Conservation (phyloP, 2,113 vertebrate species). For the Chaenocephalus aceratus region DNA sequence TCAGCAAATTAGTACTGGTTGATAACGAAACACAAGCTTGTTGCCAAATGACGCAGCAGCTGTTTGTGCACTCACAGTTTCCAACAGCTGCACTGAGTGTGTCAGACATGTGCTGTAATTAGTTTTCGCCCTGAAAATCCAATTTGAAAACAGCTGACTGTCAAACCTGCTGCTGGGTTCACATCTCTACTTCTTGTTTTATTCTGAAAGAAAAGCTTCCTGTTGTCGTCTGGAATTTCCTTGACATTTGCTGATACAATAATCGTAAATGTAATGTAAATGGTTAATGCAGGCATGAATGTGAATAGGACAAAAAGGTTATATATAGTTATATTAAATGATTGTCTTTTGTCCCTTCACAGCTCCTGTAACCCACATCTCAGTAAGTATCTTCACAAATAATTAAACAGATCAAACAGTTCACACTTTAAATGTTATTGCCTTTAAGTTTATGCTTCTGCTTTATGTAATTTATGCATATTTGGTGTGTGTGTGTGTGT, state of each 20-base stretch:
- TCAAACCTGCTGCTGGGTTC: background rate
- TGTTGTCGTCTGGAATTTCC: background rate
- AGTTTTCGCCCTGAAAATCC: conserved; percentile 9
- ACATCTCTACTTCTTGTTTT: background rate
- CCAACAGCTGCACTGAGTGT: conserved; percentile 29
- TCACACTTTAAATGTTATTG: background rate
- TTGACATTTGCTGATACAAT: no score
- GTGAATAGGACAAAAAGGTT: no score
- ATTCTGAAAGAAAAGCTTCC: background rate
- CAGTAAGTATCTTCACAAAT: conserved; percentile 78
- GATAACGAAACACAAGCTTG: conserved; percentile 18
- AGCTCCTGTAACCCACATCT: conserved; percentile 86
- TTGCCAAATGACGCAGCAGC: conserved; percentile 13
- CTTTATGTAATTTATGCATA: background rate
- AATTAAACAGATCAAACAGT: background rate
- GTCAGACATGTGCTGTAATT: conserved; percentile 21
- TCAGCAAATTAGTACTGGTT: conserved; percentile 17
- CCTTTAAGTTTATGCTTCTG: background rate
- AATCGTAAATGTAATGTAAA: no score
- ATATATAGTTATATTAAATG: no score
- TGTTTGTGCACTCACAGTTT: conserved; percentile 6
- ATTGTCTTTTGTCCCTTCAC: conserved; percentile 55
- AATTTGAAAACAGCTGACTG: conserved; percentile 16
- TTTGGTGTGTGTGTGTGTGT: no score
- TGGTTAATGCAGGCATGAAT: no score